Percentiles rank a stretch among this genome's conserved stretches.
phyloP scores from a whole-genome alignment of 2,113 vertebrate species.

The Calcarius ornatus region DNA sequence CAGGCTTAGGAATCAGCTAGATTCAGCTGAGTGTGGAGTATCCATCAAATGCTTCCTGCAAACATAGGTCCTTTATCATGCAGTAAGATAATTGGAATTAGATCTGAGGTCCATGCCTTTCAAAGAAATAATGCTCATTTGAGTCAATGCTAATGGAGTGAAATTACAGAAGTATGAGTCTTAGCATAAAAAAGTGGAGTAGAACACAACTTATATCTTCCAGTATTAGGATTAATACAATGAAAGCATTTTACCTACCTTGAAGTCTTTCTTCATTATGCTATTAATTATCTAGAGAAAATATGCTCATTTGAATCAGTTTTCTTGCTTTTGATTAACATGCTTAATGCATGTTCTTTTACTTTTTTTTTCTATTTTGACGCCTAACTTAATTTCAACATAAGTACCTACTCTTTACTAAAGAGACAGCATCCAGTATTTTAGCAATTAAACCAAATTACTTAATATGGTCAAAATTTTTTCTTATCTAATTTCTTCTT shows the following conservation, averaged over 20 bases:
- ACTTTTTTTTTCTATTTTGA: neutral
- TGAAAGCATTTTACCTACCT: neutral
- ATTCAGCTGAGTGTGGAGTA: neutral
- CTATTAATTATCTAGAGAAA: neutral
- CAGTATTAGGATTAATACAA: neutral
- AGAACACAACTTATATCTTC: neutral
- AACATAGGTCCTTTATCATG: neutral
- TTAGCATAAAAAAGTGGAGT: neutral
- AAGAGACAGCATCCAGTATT: neutral
- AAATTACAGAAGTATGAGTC: neutral
- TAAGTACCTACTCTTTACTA: neutral
- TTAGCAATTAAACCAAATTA: neutral
- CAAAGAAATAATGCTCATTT: neutral
- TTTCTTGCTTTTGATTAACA: neutral
- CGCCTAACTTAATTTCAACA: neutral
- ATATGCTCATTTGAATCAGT: neutral
- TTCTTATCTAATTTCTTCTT: neutral
- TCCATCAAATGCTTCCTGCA: neutral
- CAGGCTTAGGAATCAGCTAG: neutral
- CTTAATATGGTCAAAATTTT: neutral
- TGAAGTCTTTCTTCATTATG: neutral
- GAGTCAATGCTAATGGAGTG: neutral
- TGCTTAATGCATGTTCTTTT: neutral
- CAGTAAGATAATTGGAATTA: neutral
- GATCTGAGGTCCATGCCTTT: neutral